phyloP scores from a whole-genome alignment of 2,797 vertebrate species.

The Cossypha polioptera region DNA sequence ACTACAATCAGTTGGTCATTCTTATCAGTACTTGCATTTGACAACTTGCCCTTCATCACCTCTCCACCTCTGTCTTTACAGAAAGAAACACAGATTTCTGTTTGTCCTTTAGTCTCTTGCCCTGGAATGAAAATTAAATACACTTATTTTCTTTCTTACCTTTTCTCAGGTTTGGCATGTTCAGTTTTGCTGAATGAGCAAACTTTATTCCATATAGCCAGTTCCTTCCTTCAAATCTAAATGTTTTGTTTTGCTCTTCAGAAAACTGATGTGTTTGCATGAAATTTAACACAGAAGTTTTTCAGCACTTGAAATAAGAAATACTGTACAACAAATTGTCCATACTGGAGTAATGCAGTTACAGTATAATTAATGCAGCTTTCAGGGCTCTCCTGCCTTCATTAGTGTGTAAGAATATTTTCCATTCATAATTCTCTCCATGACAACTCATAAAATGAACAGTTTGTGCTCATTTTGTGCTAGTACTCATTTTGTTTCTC shows the following conservation, averaged over 20 bases:
- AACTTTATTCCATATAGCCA: neutral
- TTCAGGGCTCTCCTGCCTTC: slow-evolving; percentile 26
- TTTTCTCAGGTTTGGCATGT: neutral
- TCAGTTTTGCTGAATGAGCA: neutral
- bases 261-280: neutral
- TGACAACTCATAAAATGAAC: slow-evolving; percentile 65
- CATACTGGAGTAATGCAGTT: slow-evolving; percentile 2
- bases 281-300: neutral
- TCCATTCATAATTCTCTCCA: slow-evolving; percentile 66
- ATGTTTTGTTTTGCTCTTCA: neutral
- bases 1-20: neutral
- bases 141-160: neutral
- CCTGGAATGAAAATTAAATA: neutral
- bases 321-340: slow-evolving; percentile 21
- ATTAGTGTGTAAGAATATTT: slow-evolving; percentile 30
- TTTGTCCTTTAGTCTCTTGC: neutral
- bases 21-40: neutral
- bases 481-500: slow-evolving; percentile 53
- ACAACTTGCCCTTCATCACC: neutral
- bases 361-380: slow-evolving; percentile 22
- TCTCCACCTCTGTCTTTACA: neutral
- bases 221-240: neutral
- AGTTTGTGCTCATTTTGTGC: slow-evolving; percentile 63
- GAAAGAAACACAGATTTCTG: neutral
- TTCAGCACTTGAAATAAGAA: slow-evolving; percentile 32